These are phyloP conservation scores for Amblyornis subalaris DNA, from an alignment of 2,113 vertebrate genomes.

Conservation along the genomic window DNA sequence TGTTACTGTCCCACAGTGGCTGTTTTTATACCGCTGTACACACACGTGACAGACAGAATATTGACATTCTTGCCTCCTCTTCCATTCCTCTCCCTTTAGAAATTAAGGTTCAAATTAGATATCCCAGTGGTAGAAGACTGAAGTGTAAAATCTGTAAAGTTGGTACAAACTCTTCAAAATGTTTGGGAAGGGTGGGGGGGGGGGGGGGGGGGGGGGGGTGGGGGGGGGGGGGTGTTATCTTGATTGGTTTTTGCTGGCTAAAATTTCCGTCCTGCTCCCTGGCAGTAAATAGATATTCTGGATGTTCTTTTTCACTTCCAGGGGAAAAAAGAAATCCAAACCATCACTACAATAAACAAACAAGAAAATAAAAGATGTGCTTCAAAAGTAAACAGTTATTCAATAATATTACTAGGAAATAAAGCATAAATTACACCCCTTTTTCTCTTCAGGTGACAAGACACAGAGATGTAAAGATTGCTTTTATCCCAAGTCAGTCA, in stretches of 20 bases:
- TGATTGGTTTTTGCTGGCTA: not conserved
- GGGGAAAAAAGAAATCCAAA: not conserved
- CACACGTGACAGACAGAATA: constrained; percentile 2
- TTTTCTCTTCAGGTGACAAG: constrained; percentile 10
- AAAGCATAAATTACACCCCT: constrained; percentile 7
- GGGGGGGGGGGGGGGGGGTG: accelerated
- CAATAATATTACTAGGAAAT: not conserved
- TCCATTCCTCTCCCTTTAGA: not conserved
- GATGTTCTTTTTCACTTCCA: not conserved
- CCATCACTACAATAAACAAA: not conserved
- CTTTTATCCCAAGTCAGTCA: constrained; percentile 50
- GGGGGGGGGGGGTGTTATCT: not conserved
- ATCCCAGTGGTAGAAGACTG: not conserved
- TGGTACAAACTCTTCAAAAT: not conserved
- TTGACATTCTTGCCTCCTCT: not conserved
- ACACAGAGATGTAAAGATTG: not conserved
- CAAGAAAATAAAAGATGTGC: not conserved
- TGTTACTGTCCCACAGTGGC: not conserved
- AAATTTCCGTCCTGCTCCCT: not conserved
- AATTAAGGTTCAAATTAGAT: not conserved
- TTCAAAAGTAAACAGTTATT: constrained; percentile 16
- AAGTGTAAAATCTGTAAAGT: not conserved
- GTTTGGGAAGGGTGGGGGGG: not conserved
- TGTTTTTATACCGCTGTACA: not conserved
- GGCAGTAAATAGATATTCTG: not conserved